Percentiles rank a stretch among this genome's conserved stretches.
phyloP scores from a whole-genome alignment of 1,140 invertebrate genomes.

The Hylyphantes graminicola region DNA sequence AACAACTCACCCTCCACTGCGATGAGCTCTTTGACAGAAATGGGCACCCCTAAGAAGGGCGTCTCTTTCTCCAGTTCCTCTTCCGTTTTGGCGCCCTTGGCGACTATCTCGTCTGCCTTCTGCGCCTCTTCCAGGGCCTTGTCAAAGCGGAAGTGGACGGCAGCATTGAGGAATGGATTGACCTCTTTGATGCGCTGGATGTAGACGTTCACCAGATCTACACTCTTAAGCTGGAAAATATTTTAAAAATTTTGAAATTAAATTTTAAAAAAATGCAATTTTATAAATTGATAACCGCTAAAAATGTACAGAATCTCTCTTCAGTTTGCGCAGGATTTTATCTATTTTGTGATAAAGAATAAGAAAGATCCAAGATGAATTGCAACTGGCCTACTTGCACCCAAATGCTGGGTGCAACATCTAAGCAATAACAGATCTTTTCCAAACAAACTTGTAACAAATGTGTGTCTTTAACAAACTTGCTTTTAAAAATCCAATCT shows the following conservation, averaged over 20 bases:
- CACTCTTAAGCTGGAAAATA: conserved; percentile 62
- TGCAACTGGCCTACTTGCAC: too few species aligned
- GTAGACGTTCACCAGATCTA: conserved; percentile 62
- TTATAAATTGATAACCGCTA: background rate
- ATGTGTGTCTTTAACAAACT: too few species aligned
- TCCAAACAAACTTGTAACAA: too few species aligned
- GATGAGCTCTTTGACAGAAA: conserved; percentile 63
- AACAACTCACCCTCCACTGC: conserved; percentile 60
- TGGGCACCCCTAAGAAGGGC: conserved; percentile 63
- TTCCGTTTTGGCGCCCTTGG: conserved; percentile 36
- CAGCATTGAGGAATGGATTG: conserved; percentile 64
- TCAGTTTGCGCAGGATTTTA: background rate
- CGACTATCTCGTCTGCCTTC: conserved; percentile 61
- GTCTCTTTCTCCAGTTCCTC: conserved; percentile 58
- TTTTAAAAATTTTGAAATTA: background rate
- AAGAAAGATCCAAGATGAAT: too few species aligned
- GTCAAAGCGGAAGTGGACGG: conserved; percentile 62
- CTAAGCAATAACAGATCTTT: too few species aligned
- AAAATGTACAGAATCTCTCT: too few species aligned
- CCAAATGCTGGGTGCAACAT: too few species aligned
- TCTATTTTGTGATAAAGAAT: background rate
- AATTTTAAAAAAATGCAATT: background rate
- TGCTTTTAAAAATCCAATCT: too few species aligned
- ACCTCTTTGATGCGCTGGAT: conserved; percentile 63
- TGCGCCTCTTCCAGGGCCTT: conserved; percentile 63